Evolutionary conservation across 2,888 invertebrate species (phyloP), one percentile per base, ranked within the genome.

Genomic region (Ichneumoninae sp.): DNA sequence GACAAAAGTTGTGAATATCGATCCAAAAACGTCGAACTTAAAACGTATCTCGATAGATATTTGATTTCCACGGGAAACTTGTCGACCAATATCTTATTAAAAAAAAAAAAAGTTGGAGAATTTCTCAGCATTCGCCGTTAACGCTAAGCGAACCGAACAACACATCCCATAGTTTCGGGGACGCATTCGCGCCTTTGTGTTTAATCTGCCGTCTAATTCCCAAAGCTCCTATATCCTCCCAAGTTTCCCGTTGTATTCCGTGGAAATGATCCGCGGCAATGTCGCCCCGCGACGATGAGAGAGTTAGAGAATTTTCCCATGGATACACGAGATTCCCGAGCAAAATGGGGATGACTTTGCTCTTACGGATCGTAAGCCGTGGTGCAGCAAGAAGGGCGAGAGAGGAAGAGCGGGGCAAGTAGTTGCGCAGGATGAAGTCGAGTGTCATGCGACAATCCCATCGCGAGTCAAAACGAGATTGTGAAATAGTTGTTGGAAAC

Each of bases 381-480:
- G 63, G 30, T 13, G 63, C 16, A 30, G 26, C 30, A n/a, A 16
- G 60, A 60, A 52, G 40, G 40, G n/a, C 52, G n/a, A 52, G n/a
- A 16, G 52, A 6, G n/a, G 26, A 1, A 16, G 30, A 60, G 60
- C 30, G n/a, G 44, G 13, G 19, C n/a, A 50, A 26, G 22, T 1
- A 66, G 75, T 50, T 52, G 10, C 50, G 19, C 26, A 54, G 60
- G 52, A 83, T 75, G 65, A 60, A 70, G 36, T 47, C 40, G 60
- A 57, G 26, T 22, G 70, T 65, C 65, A 50, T 70, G 66, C 52
- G 74, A 80, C 75, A 80, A 83, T 83, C 36, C 71, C 26, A 63
- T 68, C 40, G 16, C 30, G 63, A 16, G 30, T 30, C 63, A 26
- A 70, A 79, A 79, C 69, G 74, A 65, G 74, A 83, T 78, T 50